These are phyloP conservation scores for Globicephala melas DNA, from an alignment of 2,113 vertebrate genomes.

Conservation along the genomic window DNA sequence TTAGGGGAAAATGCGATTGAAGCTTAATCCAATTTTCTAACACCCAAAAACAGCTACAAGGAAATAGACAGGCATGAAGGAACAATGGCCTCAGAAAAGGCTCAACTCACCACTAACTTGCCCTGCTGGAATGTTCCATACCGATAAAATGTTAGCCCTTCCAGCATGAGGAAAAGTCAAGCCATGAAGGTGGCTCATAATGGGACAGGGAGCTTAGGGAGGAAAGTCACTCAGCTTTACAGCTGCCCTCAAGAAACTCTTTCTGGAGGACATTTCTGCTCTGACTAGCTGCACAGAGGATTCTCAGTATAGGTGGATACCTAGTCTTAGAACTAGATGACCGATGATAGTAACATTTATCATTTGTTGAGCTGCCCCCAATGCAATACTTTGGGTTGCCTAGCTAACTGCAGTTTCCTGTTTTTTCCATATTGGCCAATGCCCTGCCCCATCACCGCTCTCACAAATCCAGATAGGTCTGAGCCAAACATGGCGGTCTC, in stretches of 20 bases:
- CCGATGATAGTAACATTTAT: accelerated
- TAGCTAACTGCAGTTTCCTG: accelerated
- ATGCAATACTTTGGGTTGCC: neutral
- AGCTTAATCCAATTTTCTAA: constrained; percentile 79
- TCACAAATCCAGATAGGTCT: neutral
- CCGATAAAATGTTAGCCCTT: neutral
- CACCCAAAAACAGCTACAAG: constrained; percentile 62
- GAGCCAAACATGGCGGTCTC: accelerated
- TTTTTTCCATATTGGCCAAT: neutral
- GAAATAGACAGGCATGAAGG: constrained; percentile 29
- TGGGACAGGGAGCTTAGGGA: neutral
- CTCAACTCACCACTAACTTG: neutral
- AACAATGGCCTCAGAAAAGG: neutral
- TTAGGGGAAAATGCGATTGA: constrained; percentile 74
- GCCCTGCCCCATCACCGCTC: too few relatives aligned
- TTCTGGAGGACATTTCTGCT: neutral
- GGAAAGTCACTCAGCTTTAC: neutral
- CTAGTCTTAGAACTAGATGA: too few relatives aligned
- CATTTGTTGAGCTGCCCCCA: neutral
- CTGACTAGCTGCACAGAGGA: accelerated
- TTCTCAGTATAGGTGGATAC: accelerated
- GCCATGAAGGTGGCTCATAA: neutral
- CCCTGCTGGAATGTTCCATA: neutral
- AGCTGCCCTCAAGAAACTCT: too few relatives aligned
- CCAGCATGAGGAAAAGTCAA: neutral